Evolutionary conservation across 2,797 vertebrate species (phyloP).

Genomic region (Mustela erminea): DNA sequence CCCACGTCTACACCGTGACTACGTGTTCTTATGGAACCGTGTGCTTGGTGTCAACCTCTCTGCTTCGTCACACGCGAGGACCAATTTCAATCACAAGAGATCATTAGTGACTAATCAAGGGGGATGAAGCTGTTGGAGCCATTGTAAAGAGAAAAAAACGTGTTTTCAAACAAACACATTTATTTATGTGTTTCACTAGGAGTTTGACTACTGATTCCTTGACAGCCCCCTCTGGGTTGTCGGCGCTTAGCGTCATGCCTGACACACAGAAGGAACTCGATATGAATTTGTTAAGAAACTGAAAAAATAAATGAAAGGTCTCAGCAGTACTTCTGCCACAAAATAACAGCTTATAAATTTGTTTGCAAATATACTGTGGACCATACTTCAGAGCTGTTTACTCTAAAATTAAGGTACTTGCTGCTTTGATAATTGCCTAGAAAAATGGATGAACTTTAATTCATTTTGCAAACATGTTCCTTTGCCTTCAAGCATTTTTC

Average conservation of each 20-base stretch:
- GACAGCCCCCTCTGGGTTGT: background rate
- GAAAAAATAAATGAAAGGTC: background rate
- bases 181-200: background rate
- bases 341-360: background rate
- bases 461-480: background rate
- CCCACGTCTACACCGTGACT: fast-evolving
- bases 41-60: background rate
- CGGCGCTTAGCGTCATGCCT: background rate
- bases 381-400: background rate
- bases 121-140: background rate
- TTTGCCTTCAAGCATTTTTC: constrained; percentile 12
- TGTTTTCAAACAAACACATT: background rate
- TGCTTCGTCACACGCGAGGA: background rate
- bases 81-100: background rate
- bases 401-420: background rate
- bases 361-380: background rate
- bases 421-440: background rate
- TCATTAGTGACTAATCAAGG: background rate
- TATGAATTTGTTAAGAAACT: background rate
- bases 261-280: background rate
- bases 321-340: background rate
- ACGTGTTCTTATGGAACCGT: background rate
- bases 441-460: background rate
- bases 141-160: background rate
- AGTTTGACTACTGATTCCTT: background rate